Base-by-base conservation (phyloP, 2,113 vertebrate genomes). In the Microtus ochrogaster region DNA sequence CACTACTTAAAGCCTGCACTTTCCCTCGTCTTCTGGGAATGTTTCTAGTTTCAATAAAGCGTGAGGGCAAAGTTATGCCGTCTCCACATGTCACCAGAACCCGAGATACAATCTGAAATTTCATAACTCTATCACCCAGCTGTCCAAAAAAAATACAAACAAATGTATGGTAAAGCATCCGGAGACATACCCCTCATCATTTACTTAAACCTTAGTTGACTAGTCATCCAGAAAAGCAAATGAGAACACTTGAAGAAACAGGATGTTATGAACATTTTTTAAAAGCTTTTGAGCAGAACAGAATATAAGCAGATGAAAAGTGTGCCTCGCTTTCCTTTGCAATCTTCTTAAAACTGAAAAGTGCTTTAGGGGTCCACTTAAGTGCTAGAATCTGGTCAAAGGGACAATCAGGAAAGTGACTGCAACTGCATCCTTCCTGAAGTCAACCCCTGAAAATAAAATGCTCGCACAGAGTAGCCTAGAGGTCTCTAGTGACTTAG, bases 11-110 rank as follows among this genome's bases (percentile, higher is more conserved):
- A 96, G 96, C 52, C 92, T 66, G 68, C 77, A 77, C 76, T 82
- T 83, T 83, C 87, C 47, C 77, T 61, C 14, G 11, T 90, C 81
- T 74, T 78, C 72, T 68, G 86, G 77, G 89, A 90, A 91, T 91
- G 44, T 95, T 96, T 94, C 93, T 97, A 96, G 65, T 95, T 94
- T 96, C 96, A 96, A 92, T 85, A 97, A 91, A 96, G 92, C 65
- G 96, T 84, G 82, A 85, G 6, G 39, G 58, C 63, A 96, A 86
- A 96, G 41, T 79, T 93, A 41, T 66, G 36, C 33, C 89, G 95
- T 91, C 82, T 95, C 76, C 92, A 94, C 52, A 49, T 91, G 92
- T 89, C 86, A 95, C 86, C 52, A 94, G 68, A 96, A 95, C 86
- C 78, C 21, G 86, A 92, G 61, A 76, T 41, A 65, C 61, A 63